A percentile compares a stretch with the other conserved stretches of the same genome.
phyloP scores from a whole-genome alignment of 2,113 vertebrate genomes.

The Brevimyrus niger region DNA sequence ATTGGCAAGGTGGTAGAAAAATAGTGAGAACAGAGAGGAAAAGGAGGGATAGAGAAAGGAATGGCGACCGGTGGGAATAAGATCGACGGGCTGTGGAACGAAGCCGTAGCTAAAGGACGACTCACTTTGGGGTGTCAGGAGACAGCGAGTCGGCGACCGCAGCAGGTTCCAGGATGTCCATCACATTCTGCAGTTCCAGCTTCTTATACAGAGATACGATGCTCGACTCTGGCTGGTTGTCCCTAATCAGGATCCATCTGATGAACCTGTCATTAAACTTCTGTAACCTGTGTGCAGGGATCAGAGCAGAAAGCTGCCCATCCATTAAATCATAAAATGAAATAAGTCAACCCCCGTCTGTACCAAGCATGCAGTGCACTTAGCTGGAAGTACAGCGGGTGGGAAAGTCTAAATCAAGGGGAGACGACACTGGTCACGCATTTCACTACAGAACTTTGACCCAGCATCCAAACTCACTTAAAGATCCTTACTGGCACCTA shows the following conservation, averaged over 20 bases:
- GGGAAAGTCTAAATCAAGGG: background rate
- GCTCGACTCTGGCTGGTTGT: slow-evolving; percentile 76
- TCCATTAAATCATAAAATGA: background rate
- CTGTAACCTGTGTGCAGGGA: slow-evolving; percentile 67
- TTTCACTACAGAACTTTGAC: background rate
- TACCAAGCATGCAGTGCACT: background rate
- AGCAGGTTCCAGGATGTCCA: slow-evolving; percentile 78
- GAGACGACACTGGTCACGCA: background rate
- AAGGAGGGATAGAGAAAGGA: background rate
- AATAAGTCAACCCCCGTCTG: background rate
- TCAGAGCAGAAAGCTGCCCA: background rate
- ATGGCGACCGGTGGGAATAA: background rate
- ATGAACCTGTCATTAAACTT: slow-evolving; percentile 84
- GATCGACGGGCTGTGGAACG: background rate
- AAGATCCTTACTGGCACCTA: background rate
- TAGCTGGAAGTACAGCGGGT: background rate
- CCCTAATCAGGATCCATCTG: slow-evolving; percentile 76
- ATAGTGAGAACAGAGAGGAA: background rate
- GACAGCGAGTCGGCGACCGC: slow-evolving; percentile 39
- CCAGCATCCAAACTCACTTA: background rate
- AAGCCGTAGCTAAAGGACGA: background rate
- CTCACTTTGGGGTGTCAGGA: background rate
- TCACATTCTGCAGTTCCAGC: slow-evolving; percentile 84
- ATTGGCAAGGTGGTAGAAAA: background rate
- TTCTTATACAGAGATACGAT: slow-evolving; percentile 89